Evolutionary conservation across 2,113 vertebrate species (phyloP), one percentile per base, ranked within the genome.

Genomic region (Brachyhypopomus occidentalis): DNA sequence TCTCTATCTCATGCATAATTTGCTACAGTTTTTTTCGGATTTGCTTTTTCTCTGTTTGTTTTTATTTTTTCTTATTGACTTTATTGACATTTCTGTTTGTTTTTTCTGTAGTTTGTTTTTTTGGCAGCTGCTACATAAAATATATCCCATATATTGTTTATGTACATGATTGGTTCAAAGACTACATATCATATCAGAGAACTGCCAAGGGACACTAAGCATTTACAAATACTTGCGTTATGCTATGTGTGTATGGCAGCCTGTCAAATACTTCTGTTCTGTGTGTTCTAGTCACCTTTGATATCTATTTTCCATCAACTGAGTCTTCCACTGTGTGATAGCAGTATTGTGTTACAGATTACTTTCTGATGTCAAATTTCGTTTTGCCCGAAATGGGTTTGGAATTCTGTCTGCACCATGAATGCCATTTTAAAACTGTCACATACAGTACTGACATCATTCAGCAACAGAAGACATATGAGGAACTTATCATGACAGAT

Each of bases 351-450:
- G 19, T 38, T 78, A 72, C 38, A 25, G n/a, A 58, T 67, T 81
- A 23, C 59, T 62, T 80, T 82, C 60, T 75, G 72, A 82, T 82
- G 63, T 82, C 63, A 77, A 58, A 63, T 75, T 22, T 69, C 17
- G 8, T 70, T 74, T 45, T 59, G 27, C 30, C 72, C 34, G 36
- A 81, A 63, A 79, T 71, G n/a, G 22, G 38, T 74, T 59, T 73
- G 14, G 30, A 75, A 45, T 63, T 72, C 58, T 38, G 16, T 72
- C 27, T 38, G 58, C 27, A 62, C 25, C 52, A 63, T 36, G n/a
- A 70, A 78, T 52, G 30, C 45, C 52, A 62, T 69, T 74, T 67
- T 63, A 60, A 72, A 67, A 52, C 59, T 77, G 80, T 60, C 64
- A 38, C 17, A 22, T 34, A 5, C 3, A n/a, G n/a, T n/a, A n/a